These are phyloP conservation scores for Zoanthus solanderi DNA, from an alignment of 92 coral and sea anemone genomes.

Conservation along the genomic window DNA sequence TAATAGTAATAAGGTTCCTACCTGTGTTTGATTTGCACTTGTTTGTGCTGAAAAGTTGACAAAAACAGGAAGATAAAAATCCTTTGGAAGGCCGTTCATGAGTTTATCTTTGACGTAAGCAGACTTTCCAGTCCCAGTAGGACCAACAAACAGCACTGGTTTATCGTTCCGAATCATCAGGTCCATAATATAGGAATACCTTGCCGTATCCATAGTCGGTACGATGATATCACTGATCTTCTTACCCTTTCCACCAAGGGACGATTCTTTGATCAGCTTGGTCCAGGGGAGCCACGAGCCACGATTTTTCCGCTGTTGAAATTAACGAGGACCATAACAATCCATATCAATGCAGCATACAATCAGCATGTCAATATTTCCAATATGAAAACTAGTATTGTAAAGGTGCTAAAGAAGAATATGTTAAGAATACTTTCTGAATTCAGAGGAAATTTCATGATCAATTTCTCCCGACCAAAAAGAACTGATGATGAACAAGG, in stretches of 20 bases:
- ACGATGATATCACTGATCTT: slow-evolving; percentile 95
- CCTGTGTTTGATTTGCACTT: slow-evolving; percentile 98
- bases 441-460: background rate
- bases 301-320: slow-evolving; percentile 88
- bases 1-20: background rate
- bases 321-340: background rate
- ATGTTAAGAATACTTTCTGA: background rate
- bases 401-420: background rate
- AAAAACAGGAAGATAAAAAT: slow-evolving; percentile 87
- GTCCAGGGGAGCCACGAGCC: slow-evolving; percentile 98
- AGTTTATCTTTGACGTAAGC: slow-evolving; percentile 97
- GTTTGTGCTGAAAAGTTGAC: slow-evolving; percentile 99
- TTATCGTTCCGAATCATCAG: slow-evolving; percentile 91
- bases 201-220: slow-evolving; percentile 99
- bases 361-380: background rate
- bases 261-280: slow-evolving; percentile 87
- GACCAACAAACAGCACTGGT: slow-evolving; percentile 96
- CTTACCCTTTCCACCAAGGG: slow-evolving; percentile 90
- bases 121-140: slow-evolving; percentile 99
- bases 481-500: background rate
- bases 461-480: background rate
- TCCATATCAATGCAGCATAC: background rate
- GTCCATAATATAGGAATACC: slow-evolving; percentile 94
- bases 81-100: slow-evolving; percentile 95
- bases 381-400: background rate